Base-by-base conservation (phyloP, 2,797 vertebrate genomes). In the Avahi laniger region DNA sequence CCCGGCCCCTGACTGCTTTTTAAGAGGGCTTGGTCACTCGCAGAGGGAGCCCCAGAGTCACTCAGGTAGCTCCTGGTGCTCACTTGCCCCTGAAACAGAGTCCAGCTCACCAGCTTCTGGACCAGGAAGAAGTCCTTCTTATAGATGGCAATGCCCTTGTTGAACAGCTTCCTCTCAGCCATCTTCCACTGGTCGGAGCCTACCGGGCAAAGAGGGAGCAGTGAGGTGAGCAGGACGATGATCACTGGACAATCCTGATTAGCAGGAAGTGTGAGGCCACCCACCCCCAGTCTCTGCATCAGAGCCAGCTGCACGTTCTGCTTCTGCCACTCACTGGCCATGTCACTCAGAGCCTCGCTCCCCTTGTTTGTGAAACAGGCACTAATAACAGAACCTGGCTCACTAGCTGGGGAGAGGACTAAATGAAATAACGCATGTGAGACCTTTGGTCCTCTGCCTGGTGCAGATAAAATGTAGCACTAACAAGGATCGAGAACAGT, bases 41-140 rank as follows among this genome's bases (percentile, higher is more conserved):
- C 69, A 90, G 63, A 89, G 52, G 57, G 72, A 82, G 43, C 79
- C 80, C 52, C 67, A 26, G 65, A 57, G 46, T 79, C 78, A 20
- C 3, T 3, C 26, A n/a, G 46, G 54, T 4, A 48, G n/a, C 15
- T 70, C 41, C 54, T 38, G 41, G 57, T 50, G 54, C 76, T 72
- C 38, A 2, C 59, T 28, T 9, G 38, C 11, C 87, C 93, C 84
- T n/a, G 15, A 79, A 54, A 93, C 57, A 73, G 63, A 75, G 72
- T 54, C 48, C 43, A 63, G 81, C 99, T 98, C 97, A 99, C 99
- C 99, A 99, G 98, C 97, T 99, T 99, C 98, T 99, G 99, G 98
- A 99, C 99, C 98, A 99, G 99, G 98, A 99, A 99, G 97, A 99
- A 99, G 95, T 99, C 99, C 95, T 99, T 99, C 98, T 99, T 99